phyloP scores from a whole-genome alignment of 2,888 invertebrate genomes.

The Heteromyza rotundicornis region DNA sequence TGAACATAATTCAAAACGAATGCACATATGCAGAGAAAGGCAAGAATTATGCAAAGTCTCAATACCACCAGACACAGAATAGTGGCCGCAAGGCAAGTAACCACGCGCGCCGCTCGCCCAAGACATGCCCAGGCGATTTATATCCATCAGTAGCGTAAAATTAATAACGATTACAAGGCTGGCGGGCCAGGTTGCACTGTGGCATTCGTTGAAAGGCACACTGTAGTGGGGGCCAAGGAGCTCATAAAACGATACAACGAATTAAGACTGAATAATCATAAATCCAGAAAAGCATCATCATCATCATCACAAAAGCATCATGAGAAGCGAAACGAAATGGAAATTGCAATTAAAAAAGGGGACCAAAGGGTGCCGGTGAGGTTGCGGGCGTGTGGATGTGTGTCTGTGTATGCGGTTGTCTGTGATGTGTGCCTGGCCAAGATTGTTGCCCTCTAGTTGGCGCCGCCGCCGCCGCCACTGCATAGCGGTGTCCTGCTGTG shows the following conservation, averaged over 20 bases:
- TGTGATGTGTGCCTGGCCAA: not conserved
- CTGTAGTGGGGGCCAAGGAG: not conserved
- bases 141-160: constrained; percentile 2
- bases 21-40: not conserved
- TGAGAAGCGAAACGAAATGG: not conserved
- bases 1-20: not conserved
- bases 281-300: not conserved
- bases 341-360: not conserved
- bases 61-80: too few species aligned
- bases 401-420: not conserved
- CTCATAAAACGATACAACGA: not conserved
- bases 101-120: not conserved
- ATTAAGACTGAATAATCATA: not conserved
- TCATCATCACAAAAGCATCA: not conserved
- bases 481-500: not conserved
- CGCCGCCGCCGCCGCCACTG: not conserved
- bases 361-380: not conserved
- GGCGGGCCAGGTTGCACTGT: not conserved
- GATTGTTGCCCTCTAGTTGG: too few species aligned
- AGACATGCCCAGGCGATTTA: not conserved
- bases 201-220: not conserved
- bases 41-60: not conserved
- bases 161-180: constrained; percentile 7
- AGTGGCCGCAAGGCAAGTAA: too few species aligned
- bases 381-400: not conserved